phyloP scores from a whole-genome alignment of 1,140 invertebrate genomes.

The Monomorium pharaonis region DNA sequence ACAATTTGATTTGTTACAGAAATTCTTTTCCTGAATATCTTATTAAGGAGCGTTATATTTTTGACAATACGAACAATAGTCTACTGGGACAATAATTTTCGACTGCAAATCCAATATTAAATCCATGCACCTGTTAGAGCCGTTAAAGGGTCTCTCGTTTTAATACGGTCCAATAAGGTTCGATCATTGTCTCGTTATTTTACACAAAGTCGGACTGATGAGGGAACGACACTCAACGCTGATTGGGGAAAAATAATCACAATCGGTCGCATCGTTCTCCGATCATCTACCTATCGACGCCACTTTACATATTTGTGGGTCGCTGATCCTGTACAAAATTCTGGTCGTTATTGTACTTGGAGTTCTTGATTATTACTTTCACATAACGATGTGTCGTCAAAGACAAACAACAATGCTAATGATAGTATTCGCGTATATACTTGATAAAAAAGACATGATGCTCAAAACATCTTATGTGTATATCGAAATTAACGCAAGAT shows the following conservation, averaged over 20 bases:
- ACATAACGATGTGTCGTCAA: conserved; percentile 77
- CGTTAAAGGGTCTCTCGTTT: conserved; percentile 51
- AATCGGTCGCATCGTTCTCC: conserved; percentile 68
- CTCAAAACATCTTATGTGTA: conserved; percentile 49
- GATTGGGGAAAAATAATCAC: conserved; percentile 83
- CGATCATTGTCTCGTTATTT: conserved; percentile 71
- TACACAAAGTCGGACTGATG: conserved; percentile 67
- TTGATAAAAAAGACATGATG: conserved; percentile 61
- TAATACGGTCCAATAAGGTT: conserved; percentile 75
- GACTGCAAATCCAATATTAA: conserved; percentile 51
- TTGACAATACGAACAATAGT: neutral
- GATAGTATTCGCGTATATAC: conserved; percentile 52
- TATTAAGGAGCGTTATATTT: neutral
- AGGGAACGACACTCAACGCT: conserved; percentile 73
- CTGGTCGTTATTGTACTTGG: conserved; percentile 79
- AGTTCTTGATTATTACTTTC: conserved; percentile 77
- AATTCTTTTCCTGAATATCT: too few relatives aligned
- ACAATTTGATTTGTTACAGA: too few relatives aligned
- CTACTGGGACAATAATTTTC: neutral
- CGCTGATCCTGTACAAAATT: conserved; percentile 81
- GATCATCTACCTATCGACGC: conserved; percentile 54
- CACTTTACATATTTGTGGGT: conserved; percentile 82
- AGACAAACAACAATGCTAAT: conserved; percentile 72
- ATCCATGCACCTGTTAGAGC: conserved; percentile 21
- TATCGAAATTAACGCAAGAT: conserved; percentile 55